A percentile compares a stretch with the other conserved stretches of the same genome.
Conservation (phyloP, 1,140 invertebrate genomes). For the Stratiolaelaps scimitus region DNA sequence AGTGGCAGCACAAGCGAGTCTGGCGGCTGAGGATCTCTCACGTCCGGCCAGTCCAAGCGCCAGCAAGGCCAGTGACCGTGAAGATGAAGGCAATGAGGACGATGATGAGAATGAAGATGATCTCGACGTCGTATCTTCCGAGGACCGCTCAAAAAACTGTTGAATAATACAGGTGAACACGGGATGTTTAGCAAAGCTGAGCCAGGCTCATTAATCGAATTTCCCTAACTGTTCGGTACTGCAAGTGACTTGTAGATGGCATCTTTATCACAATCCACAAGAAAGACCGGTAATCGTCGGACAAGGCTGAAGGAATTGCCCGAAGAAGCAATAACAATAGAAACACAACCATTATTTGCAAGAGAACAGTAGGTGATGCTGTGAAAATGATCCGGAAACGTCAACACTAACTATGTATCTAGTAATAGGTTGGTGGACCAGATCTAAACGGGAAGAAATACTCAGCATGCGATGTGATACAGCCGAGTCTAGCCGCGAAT, state of each 20-base stretch:
- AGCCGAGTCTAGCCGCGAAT: too few relatives aligned
- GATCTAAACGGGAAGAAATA: too few relatives aligned
- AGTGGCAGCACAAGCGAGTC: conserved; percentile 33
- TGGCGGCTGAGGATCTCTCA: conserved; percentile 25
- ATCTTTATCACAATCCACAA: too few relatives aligned
- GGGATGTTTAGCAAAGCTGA: conserved; percentile 29
- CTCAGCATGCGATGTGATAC: too few relatives aligned
- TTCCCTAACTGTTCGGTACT: conserved; percentile 31
- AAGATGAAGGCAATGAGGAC: conserved; percentile 30
- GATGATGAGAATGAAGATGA: conserved; percentile 30
- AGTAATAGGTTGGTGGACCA: too few relatives aligned
- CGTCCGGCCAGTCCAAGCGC: conserved; percentile 31
- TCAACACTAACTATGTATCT: too few relatives aligned
- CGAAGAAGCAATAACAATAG: too few relatives aligned
- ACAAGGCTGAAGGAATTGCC: too few relatives aligned
- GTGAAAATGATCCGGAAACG: too few relatives aligned
- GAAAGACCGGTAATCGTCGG: too few relatives aligned
- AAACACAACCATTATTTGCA: too few relatives aligned
- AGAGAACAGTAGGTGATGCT: too few relatives aligned
- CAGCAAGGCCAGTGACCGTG: conserved; percentile 31
- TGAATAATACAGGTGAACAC: conserved; percentile 12
- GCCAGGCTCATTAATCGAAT: conserved; percentile 33
- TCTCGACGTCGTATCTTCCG: conserved; percentile 30
- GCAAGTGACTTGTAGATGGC: background rate
- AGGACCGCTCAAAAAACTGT: conserved; percentile 27